These are phyloP conservation scores for Aphidoletes aphidimyza DNA, from an alignment of 2,888 invertebrate species.

Conservation along the genomic window DNA sequence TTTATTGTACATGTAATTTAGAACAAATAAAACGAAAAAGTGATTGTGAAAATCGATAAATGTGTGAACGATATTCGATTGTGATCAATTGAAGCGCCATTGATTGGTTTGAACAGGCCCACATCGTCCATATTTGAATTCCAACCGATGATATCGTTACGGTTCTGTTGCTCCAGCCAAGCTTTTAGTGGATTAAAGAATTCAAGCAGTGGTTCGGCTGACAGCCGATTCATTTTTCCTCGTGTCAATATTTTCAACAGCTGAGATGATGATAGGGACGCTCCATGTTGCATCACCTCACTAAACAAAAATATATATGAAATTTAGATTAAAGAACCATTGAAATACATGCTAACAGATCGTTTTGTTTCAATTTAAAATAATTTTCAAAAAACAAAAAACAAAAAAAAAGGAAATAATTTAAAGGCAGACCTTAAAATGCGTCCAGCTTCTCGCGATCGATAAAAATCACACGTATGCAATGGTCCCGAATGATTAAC, in stretches of 20 bases:
- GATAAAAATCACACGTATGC: constrained; percentile 84
- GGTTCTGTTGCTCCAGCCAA: constrained; percentile 82
- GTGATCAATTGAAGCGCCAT: background rate
- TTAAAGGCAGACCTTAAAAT: constrained; percentile 81
- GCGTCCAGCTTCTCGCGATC: constrained; percentile 82
- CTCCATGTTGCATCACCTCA: constrained; percentile 76
- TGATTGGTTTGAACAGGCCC: constrained; percentile 67
- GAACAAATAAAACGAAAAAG: constrained; percentile 1
- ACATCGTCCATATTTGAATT: constrained; percentile 75
- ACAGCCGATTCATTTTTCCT: constrained; percentile 77
- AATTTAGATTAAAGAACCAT: constrained; percentile 1
- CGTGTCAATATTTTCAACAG: constrained; percentile 77
- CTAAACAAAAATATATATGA: constrained; percentile 64
- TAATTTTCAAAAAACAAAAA: constrained; percentile 45
- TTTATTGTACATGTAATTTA: background rate
- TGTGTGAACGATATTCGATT: background rate
- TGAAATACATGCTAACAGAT: no score
- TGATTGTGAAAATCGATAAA: background rate
- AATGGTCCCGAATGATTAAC: constrained; percentile 79
- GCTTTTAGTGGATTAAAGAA: constrained; percentile 84
- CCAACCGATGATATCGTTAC: constrained; percentile 82
- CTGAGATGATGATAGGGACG: constrained; percentile 77
- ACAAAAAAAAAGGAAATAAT: no score
- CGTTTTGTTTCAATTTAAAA: constrained; percentile 28
- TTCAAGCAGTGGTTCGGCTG: constrained; percentile 79